phyloP scores from a whole-genome alignment of 2,113 vertebrate genomes.

The Plestiodon gilberti region DNA sequence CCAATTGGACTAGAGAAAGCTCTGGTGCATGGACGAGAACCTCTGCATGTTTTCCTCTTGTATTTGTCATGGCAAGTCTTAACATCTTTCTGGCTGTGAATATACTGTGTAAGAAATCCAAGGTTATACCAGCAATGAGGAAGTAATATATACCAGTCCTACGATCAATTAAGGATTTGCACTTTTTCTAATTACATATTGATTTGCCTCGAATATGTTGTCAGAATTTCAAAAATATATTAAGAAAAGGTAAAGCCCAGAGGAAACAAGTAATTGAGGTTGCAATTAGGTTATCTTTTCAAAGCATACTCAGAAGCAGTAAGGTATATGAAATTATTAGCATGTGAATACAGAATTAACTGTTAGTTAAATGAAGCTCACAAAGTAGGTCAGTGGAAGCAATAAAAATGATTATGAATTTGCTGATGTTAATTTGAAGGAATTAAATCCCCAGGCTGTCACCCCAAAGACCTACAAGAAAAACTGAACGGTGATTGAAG shows the following conservation, averaged over 20 bases:
- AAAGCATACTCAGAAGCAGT: not conserved
- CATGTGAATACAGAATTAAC: conserved; percentile 7
- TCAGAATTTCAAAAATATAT: conserved; percentile 4
- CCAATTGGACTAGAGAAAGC: too few species aligned
- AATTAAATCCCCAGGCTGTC: not conserved
- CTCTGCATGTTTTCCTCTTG: not conserved
- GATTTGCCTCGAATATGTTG: conserved; percentile 1
- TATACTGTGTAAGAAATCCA: not conserved
- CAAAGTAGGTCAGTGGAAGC: not conserved
- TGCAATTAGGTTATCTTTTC: conserved; percentile 9
- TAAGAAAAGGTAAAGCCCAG: not conserved
- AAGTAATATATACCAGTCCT: not conserved
- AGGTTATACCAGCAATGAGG: not conserved
- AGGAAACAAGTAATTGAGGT: not conserved
- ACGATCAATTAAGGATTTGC: not conserved
- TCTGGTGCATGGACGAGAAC: not conserved
- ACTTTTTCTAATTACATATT: not conserved
- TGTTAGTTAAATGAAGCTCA: conserved; percentile 2
- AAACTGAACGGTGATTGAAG: too few species aligned
- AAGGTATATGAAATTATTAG: not conserved
- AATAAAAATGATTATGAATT: not conserved
- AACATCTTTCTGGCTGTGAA: not conserved
- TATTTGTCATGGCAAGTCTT: not conserved
- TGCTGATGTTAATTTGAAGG: not conserved
- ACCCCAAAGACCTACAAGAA: not conserved